These are phyloP conservation scores for Pterocles orientalis DNA, from an alignment of 2,113 vertebrate species.

Conservation along the genomic window DNA sequence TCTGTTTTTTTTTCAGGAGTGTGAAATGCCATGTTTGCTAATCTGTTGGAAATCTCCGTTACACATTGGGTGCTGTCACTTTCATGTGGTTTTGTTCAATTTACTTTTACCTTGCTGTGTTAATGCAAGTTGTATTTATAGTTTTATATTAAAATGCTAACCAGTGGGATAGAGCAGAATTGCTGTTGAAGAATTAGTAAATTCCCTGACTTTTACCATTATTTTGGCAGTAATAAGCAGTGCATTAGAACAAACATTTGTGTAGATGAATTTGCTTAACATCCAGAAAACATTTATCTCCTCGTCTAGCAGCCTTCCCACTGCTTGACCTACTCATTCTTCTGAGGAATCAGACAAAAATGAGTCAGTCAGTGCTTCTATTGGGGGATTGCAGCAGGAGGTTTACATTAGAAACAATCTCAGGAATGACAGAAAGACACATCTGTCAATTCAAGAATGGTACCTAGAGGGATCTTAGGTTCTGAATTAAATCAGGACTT, in stretches of 20 bases:
- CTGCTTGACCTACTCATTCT: background rate
- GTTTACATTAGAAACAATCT: background rate
- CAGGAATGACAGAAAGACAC: background rate
- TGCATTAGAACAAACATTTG: background rate
- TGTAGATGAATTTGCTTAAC: background rate
- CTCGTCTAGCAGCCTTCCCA: background rate
- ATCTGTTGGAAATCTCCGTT: background rate
- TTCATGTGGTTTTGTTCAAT: background rate
- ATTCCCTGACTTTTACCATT: background rate
- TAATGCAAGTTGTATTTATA: background rate
- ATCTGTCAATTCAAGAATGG: background rate
- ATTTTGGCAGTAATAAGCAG: background rate
- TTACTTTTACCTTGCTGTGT: background rate
- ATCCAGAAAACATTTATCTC: background rate
- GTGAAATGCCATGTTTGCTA: background rate
- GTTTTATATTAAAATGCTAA: background rate
- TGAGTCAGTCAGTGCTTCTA: background rate
- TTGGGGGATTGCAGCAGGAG: background rate
- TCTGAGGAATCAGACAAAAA: background rate
- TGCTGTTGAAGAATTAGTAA: background rate
- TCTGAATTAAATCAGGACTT: slow-evolving; percentile 49
- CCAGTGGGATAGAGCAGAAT: background rate
- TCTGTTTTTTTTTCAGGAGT: background rate
- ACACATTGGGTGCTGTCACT: background rate
- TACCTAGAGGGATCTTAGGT: background rate